phyloP scores from a whole-genome alignment of 2,797 vertebrate species.

The Apogon talboti region DNA sequence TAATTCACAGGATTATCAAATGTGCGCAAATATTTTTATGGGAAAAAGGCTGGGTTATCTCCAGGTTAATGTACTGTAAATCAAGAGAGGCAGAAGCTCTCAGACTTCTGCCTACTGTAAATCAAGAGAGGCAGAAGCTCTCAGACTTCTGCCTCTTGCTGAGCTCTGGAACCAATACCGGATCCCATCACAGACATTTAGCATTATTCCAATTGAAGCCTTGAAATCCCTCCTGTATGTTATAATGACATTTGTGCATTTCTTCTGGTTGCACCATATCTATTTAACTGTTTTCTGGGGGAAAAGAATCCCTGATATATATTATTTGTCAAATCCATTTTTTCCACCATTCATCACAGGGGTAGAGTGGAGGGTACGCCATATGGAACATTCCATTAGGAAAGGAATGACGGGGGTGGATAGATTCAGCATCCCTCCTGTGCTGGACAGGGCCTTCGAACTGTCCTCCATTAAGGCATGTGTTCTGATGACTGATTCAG shows the following conservation, averaged over 20 bases:
- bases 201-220: conserved; percentile 53
- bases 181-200: conserved; percentile 50
- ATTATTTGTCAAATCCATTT: conserved; percentile 74
- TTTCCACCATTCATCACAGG: conserved; percentile 76
- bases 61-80: conserved; percentile 39
- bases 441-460: conserved; percentile 65
- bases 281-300: conserved; percentile 65
- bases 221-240: conserved; percentile 58
- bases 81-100: conserved; percentile 23
- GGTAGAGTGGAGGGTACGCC: conserved; percentile 64
- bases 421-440: conserved; percentile 66
- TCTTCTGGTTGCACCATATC: conserved; percentile 58
- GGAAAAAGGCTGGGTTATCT: not conserved
- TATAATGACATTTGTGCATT: conserved; percentile 65
- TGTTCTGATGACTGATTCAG: conserved; percentile 83
- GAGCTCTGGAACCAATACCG: conserved; percentile 43
- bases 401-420: conserved; percentile 65
- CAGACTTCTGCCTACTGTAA: conserved; percentile 41
- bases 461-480: conserved; percentile 80
- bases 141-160: conserved; percentile 40
- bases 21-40: conserved; percentile 6
- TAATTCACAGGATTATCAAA: conserved; percentile 7
- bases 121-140: conserved; percentile 28
- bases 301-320: conserved; percentile 67
- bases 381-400: conserved; percentile 74